Percentiles rank a stretch among this genome's conserved stretches.
phyloP scores from a whole-genome alignment of 1,140 invertebrate species.

The Drosophila navojoa region DNA sequence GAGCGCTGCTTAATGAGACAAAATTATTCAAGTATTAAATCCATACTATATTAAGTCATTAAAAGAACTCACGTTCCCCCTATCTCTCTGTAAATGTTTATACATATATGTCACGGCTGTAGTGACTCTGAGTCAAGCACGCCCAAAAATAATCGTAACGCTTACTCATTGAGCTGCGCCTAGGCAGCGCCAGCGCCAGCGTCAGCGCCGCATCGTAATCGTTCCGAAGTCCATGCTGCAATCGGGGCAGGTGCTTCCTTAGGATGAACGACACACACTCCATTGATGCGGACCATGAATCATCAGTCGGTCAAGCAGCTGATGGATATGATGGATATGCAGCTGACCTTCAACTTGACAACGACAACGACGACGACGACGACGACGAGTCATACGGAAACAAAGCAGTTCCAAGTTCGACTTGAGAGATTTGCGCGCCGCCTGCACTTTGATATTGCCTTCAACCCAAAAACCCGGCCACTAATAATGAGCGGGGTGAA shows the following conservation, averaged over 20 bases:
- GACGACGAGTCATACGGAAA: conserved; percentile 73
- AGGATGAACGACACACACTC: conserved; percentile 11
- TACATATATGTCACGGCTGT: not conserved
- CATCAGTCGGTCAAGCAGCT: conserved; percentile 30
- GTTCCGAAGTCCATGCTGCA: conserved; percentile 1
- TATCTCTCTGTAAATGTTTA: too few species aligned
- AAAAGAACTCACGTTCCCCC: too few species aligned
- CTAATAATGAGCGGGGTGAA: conserved; percentile 17
- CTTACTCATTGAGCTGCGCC: conserved; percentile 12
- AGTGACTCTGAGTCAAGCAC: not conserved
- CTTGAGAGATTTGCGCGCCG: conserved; percentile 34
- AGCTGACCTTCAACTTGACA: conserved; percentile 75
- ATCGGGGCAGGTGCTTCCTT: conserved; percentile 49
- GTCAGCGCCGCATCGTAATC: not conserved
- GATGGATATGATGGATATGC: conserved; percentile 2
- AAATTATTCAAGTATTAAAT: not conserved
- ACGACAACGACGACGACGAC: conserved; percentile 35
- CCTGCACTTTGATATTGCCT: conserved; percentile 72
- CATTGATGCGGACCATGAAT: conserved; percentile 31
- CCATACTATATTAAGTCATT: too few species aligned
- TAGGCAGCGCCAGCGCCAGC: not conserved
- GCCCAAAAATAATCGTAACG: not conserved
- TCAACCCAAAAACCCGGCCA: conserved; percentile 44
- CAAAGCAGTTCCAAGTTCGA: conserved; percentile 51
- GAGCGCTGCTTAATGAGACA: too few species aligned